phyloP scores from a whole-genome alignment of 2,888 invertebrate genomes.

The Hyles lineata region DNA sequence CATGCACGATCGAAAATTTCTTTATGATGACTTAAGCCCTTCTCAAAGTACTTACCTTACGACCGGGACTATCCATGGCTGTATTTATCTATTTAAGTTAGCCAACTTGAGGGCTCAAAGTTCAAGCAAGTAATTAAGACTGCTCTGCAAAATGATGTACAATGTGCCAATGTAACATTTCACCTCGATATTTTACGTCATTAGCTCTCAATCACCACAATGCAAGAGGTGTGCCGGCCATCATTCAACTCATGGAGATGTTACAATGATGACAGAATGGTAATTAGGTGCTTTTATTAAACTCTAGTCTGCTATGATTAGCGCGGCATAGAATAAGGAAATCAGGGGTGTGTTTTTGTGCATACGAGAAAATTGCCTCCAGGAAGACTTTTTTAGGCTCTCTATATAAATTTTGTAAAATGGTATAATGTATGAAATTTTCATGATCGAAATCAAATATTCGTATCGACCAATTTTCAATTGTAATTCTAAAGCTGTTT shows the following conservation, averaged over 20 bases:
- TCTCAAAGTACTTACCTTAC: too few species aligned
- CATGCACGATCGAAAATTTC: too few species aligned
- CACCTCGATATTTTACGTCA: conserved; percentile 1
- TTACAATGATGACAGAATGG: conserved; percentile 62
- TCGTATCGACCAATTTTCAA: too few species aligned
- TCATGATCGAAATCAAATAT: too few species aligned
- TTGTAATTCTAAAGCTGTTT: too few species aligned
- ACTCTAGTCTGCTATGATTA: conserved; percentile 26
- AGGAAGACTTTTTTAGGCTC: neutral
- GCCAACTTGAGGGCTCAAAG: neutral
- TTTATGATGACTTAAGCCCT: too few species aligned
- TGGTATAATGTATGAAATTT: too few species aligned
- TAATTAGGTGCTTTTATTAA: conserved; percentile 70
- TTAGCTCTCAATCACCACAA: conserved; percentile 9
- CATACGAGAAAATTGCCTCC: neutral
- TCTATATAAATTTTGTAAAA: too few species aligned
- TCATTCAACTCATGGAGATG: conserved; percentile 70
- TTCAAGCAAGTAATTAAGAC: conserved; percentile 10
- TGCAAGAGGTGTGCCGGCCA: conserved; percentile 34
- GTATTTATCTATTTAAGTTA: neutral
- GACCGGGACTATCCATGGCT: too few species aligned
- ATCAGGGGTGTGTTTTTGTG: neutral
- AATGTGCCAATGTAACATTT: conserved; percentile 18
- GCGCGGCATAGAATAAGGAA: conserved; percentile 18
- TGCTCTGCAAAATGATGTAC: conserved; percentile 22